These are phyloP conservation scores for Drosophila buzzatii DNA, from an alignment of 2,888 invertebrate genomes.

Conservation along the genomic window DNA sequence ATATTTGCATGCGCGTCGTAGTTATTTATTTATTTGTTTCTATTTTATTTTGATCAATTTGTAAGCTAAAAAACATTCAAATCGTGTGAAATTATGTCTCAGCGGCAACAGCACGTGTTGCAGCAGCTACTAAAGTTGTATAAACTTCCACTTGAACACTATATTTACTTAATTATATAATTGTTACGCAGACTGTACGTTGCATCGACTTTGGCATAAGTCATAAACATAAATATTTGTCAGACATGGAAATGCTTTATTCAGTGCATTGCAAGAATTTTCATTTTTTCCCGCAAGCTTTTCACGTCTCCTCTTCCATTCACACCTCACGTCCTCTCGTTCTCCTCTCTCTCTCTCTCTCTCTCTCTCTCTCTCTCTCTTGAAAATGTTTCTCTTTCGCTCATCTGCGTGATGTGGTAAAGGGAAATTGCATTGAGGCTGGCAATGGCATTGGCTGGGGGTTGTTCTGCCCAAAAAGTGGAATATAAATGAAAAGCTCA, in stretches of 20 bases:
- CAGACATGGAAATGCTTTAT: slow-evolving; percentile 12
- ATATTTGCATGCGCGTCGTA: slow-evolving; percentile 52
- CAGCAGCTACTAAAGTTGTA: neutral
- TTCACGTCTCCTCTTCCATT: slow-evolving; percentile 30
- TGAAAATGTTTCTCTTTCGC: slow-evolving; percentile 22
- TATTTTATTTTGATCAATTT: slow-evolving; percentile 6
- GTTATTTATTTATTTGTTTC: neutral
- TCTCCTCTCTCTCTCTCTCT: neutral
- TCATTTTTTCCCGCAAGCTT: slow-evolving; percentile 42
- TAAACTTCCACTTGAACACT: neutral
- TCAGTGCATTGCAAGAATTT: slow-evolving; percentile 15
- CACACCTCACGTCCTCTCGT: neutral
- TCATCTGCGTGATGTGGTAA: slow-evolving; percentile 42
- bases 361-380: slow-evolving; percentile 4
- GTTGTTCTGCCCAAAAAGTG: slow-evolving; percentile 60
- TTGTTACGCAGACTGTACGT: slow-evolving; percentile 10
- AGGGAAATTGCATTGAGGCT: slow-evolving; percentile 80
- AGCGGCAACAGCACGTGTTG: slow-evolving; percentile 39
- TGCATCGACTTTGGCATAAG: slow-evolving; percentile 41
- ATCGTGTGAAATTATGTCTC: slow-evolving; percentile 3
- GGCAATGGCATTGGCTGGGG: slow-evolving; percentile 82
- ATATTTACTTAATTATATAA: neutral
- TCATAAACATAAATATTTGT: slow-evolving; percentile 38
- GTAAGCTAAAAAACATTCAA: slow-evolving; percentile 13
- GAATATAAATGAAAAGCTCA: slow-evolving; percentile 40